A percentile compares a stretch with the other conserved stretches of the same genome.
Evolutionary conservation across 2,888 invertebrate genomes (phyloP).

Genomic region (Andrena praecox): DNA sequence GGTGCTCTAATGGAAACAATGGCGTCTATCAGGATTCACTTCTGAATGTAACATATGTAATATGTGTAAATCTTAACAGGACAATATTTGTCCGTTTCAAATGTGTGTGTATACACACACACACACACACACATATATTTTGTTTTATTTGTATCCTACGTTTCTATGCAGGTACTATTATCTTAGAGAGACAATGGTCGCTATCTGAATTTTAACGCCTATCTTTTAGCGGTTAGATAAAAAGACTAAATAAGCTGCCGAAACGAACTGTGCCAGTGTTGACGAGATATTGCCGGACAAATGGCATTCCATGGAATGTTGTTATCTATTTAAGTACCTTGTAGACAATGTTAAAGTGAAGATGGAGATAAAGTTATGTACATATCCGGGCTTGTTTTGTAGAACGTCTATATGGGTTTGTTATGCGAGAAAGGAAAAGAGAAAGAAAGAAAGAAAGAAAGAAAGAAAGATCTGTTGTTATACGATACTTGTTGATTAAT

Average conservation of each 20-base stretch:
- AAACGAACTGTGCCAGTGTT: conserved; percentile 64
- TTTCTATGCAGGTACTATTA: conserved; percentile 54
- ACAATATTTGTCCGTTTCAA: conserved; percentile 30
- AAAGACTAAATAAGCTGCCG: conserved; percentile 40
- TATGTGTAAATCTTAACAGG: conserved; percentile 47
- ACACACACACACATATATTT: conserved; percentile 12
- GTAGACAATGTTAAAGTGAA: conserved; percentile 72
- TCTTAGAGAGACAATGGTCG: conserved; percentile 45
- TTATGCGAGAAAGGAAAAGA: conserved; percentile 81
- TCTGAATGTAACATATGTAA: conserved; percentile 59
- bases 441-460: conserved; percentile 67
- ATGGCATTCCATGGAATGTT: conserved; percentile 81
- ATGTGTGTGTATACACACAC: conserved; percentile 13
- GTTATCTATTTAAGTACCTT: conserved; percentile 78
- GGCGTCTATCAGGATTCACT: conserved; percentile 43
- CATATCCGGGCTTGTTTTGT: conserved; percentile 77
- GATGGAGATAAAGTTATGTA: conserved; percentile 76
- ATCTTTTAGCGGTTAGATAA: conserved; percentile 43
- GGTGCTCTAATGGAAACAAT: conserved; percentile 44
- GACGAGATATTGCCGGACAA: conserved; percentile 80
- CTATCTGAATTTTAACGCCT: conserved; percentile 43
- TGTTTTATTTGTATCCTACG: conserved; percentile 35
- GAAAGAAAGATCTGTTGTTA: conserved; percentile 80
- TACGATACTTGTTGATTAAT: conserved; percentile 82
- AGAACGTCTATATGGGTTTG: conserved; percentile 83